A percentile compares a stretch with the other conserved stretches of the same genome.
These are phyloP conservation scores for Zaprionus lachaisei DNA, from an alignment of 1,140 invertebrate species.

Conservation along the genomic window DNA sequence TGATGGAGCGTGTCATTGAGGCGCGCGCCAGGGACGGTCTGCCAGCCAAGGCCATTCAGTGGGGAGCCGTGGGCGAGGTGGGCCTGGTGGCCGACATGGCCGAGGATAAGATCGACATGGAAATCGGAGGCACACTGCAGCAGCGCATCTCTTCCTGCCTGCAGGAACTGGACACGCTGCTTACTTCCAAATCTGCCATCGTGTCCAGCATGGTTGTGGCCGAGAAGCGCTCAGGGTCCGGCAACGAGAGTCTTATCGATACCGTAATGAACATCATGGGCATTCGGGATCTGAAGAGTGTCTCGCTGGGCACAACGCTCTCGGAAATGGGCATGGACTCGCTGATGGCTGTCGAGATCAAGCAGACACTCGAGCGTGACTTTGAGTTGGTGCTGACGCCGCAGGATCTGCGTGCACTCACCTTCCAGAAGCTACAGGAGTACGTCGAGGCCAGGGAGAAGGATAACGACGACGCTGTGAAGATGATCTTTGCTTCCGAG, in stretches of 20 bases:
- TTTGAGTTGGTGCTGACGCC: constrained; percentile 92
- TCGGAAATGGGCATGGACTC: constrained; percentile 96
- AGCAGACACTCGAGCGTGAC: constrained; percentile 93
- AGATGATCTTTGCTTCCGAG: constrained; percentile 70
- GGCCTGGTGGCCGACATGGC: constrained; percentile 92
- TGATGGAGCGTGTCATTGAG: constrained; percentile 91
- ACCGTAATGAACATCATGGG: constrained; percentile 88
- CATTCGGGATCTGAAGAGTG: constrained; percentile 86
- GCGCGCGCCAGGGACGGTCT: constrained; percentile 86
- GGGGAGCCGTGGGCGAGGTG: constrained; percentile 90
- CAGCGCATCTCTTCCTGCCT: constrained; percentile 93
- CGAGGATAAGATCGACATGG: constrained; percentile 91
- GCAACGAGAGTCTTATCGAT: constrained; percentile 87
- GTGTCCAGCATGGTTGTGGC: constrained; percentile 92
- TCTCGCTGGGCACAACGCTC: constrained; percentile 90
- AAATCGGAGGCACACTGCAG: constrained; percentile 92
- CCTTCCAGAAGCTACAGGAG: constrained; percentile 87
- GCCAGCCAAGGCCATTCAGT: constrained; percentile 89
- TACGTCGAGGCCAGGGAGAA: constrained; percentile 86
- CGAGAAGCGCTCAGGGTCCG: constrained; percentile 87
- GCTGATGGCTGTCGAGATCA: constrained; percentile 95
- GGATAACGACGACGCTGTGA: constrained; percentile 84
- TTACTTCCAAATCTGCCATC: constrained; percentile 88
- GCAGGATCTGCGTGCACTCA: constrained; percentile 90
- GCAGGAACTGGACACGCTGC: constrained; percentile 88